Conservation (phyloP, 2,888 invertebrate species). For the Pimpla rufipes region DNA sequence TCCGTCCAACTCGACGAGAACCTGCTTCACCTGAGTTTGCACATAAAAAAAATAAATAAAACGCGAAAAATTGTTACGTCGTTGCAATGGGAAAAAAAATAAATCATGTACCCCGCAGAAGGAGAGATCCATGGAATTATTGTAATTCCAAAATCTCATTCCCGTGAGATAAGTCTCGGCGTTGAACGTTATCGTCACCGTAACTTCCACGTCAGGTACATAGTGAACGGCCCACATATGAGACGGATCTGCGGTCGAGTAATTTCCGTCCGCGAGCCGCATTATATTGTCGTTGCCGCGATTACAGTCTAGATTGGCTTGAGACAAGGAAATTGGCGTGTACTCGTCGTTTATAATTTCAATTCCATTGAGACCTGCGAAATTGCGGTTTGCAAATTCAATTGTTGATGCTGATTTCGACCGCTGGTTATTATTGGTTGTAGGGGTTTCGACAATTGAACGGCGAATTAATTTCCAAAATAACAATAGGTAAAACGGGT, state of each 20-base stretch:
- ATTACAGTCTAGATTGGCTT: constrained; percentile 71
- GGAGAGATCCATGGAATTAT: constrained; percentile 89
- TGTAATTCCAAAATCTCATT: constrained; percentile 93
- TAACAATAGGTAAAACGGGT: too few species aligned
- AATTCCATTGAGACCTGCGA: constrained; percentile 78
- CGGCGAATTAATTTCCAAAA: too few species aligned
- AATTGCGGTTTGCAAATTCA: constrained; percentile 9
- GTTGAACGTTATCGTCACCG: constrained; percentile 72
- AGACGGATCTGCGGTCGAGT: constrained; percentile 89
- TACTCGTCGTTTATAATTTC: constrained; percentile 76
- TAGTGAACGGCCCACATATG: constrained; percentile 89
- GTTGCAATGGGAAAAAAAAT: not conserved
- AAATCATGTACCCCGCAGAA: constrained; percentile 88
- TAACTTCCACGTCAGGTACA: constrained; percentile 72
- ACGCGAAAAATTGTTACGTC: not conserved
- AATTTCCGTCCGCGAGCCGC: constrained; percentile 89
- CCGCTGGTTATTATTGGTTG: too few species aligned
- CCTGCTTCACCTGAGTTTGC: constrained; percentile 80
- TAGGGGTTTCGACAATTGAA: too few species aligned
- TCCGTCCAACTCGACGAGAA: constrained; percentile 80
- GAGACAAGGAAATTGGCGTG: constrained; percentile 68
- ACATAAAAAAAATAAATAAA: constrained; percentile 66
- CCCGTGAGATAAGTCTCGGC: constrained; percentile 84
- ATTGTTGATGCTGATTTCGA: too few species aligned
- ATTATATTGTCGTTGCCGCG: constrained; percentile 83